Evolutionary conservation across 2,113 vertebrate species (phyloP).

Genomic region (Mellivora capensis): DNA sequence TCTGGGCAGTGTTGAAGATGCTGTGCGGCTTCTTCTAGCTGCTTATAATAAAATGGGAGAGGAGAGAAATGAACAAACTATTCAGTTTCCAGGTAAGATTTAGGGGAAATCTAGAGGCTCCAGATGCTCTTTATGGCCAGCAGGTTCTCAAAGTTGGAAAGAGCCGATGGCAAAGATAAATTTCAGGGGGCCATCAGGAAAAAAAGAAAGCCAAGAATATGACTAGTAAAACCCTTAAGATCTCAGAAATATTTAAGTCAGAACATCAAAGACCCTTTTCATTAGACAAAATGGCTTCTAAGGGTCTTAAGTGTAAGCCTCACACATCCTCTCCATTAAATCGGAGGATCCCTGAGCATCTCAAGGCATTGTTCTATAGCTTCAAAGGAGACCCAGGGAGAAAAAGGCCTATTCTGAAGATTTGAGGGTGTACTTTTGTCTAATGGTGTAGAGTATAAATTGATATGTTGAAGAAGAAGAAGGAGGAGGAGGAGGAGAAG

Average conservation of each 20-base stretch:
- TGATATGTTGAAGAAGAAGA: not conserved
- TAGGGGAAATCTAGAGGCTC: not conserved
- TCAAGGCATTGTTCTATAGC: not conserved
- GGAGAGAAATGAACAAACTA: not conserved
- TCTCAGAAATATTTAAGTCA: not conserved
- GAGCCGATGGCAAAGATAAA: not conserved
- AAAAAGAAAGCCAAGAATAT: not conserved
- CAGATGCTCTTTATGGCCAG: not conserved
- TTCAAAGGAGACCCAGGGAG: not conserved
- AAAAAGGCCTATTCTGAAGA: not conserved
- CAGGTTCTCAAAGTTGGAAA: not conserved
- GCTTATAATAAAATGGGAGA: not conserved
- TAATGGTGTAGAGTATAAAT: not conserved
- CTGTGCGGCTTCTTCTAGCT: not conserved
- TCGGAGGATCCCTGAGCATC: not conserved
- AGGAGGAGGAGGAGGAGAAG: no score
- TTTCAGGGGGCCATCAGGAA: not conserved
- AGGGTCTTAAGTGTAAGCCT: not conserved
- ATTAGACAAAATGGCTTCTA: not conserved
- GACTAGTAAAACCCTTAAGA: not conserved
- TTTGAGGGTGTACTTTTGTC: not conserved
- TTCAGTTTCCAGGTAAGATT: not conserved
- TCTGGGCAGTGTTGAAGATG: not conserved
- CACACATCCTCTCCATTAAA: not conserved
- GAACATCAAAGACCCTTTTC: not conserved